A percentile compares a stretch with the other conserved stretches of the same genome.
Evolutionary conservation across 2,888 invertebrate genomes (phyloP).

Genomic region (Thalpophila matura): DNA sequence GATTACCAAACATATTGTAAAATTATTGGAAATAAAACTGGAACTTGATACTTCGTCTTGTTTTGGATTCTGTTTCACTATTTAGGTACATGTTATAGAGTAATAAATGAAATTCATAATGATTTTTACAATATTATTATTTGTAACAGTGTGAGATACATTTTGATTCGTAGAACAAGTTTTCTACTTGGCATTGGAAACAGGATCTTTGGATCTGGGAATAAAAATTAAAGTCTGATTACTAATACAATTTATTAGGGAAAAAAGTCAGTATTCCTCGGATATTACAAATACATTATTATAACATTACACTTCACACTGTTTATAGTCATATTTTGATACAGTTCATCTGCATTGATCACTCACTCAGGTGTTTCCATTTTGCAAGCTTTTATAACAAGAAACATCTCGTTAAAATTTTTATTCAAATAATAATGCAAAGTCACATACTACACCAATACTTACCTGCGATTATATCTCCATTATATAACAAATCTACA

Average conservation of each 20-base stretch:
- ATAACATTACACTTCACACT: slow-evolving; percentile 81
- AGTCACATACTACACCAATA: slow-evolving; percentile 61
- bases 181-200: slow-evolving; percentile 70
- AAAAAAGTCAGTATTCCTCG: slow-evolving; percentile 63
- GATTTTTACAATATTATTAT: slow-evolving; percentile 45
- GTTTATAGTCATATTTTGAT: slow-evolving; percentile 66
- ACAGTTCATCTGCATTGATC: slow-evolving; percentile 77
- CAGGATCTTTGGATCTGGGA: slow-evolving; percentile 87
- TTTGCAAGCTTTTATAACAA: slow-evolving; percentile 88
- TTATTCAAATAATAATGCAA: slow-evolving; percentile 52
- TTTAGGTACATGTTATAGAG: neutral
- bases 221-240: slow-evolving; percentile 75
- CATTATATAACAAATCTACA: slow-evolving; percentile 43
- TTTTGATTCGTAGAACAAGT: slow-evolving; percentile 24
- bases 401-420: slow-evolving; percentile 76
- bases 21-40: slow-evolving; percentile 75
- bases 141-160: slow-evolving; percentile 16
- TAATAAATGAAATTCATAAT: slow-evolving; percentile 44
- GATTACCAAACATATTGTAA: slow-evolving; percentile 87
- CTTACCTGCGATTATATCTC: slow-evolving; percentile 67
- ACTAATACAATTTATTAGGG: slow-evolving; percentile 82
- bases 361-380: slow-evolving; percentile 84
- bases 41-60: slow-evolving; percentile 8
- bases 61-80: neutral
- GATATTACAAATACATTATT: slow-evolving; percentile 73